phyloP scores from a whole-genome alignment of 30 jellyfish, hydroid and myxozoan genomes.

The Cassiopea andromeda region DNA sequence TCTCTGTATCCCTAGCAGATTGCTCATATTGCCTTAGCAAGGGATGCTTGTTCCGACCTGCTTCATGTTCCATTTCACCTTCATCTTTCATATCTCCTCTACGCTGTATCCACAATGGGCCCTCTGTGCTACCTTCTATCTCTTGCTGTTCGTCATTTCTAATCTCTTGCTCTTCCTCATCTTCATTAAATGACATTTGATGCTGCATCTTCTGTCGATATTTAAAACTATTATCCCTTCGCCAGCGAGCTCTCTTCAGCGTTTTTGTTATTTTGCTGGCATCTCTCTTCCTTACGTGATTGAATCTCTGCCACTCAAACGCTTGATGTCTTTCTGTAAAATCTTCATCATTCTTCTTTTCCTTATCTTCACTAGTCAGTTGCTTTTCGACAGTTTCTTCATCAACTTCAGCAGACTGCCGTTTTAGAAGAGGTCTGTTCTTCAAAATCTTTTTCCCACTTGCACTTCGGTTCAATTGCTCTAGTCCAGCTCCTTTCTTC shows the following conservation, averaged over 20 bases:
- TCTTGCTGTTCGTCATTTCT: constrained; percentile 3
- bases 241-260: constrained; percentile 49
- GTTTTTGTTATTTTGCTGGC: constrained; percentile 14
- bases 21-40: neutral
- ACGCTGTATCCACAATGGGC: neutral
- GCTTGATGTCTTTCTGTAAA: neutral
- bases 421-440: constrained; percentile 54
- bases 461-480: neutral
- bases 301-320: constrained; percentile 51
- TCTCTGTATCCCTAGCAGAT: neutral
- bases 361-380: neutral
- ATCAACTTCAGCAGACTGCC: constrained; percentile 66
- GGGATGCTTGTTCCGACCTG: neutral
- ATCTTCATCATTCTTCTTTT: neutral
- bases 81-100: neutral
- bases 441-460: constrained; percentile 23
- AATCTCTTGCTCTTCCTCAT: constrained; percentile 43
- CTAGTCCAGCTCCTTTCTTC: neutral
- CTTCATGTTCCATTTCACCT: neutral
- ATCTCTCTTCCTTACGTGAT: constrained; percentile 32
- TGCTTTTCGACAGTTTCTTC: neutral
- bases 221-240: constrained; percentile 52
- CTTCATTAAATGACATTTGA: constrained; percentile 65
- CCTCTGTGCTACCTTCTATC: neutral
- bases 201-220: constrained; percentile 59